Conservation (phyloP, 2,888 invertebrate genomes). For the Bursaphelenchus okinawaensis region DNA sequence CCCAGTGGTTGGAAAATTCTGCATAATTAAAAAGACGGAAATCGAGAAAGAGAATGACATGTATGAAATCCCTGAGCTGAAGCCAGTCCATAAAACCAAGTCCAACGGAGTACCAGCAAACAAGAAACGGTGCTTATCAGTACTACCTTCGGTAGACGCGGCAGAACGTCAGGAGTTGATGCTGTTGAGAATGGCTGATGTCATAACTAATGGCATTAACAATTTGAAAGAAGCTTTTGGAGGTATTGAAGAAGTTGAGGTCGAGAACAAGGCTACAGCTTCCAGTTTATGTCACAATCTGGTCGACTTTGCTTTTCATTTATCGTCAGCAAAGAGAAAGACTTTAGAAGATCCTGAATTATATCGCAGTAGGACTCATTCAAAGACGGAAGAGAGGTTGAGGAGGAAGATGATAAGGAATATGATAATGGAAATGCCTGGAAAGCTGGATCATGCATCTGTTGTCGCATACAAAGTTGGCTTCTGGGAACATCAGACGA, state of each 20-base stretch:
- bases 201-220: constrained; percentile 66
- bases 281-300: constrained; percentile 67
- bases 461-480: constrained; percentile 71
- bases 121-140: constrained; percentile 40
- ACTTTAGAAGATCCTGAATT: constrained; percentile 76
- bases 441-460: constrained; percentile 81
- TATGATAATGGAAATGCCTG: constrained; percentile 73
- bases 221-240: constrained; percentile 2
- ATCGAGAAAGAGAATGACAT: constrained; percentile 32
- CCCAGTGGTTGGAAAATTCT: constrained; percentile 82
- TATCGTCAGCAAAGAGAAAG: constrained; percentile 75
- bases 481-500: constrained; percentile 20
- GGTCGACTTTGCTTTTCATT: constrained; percentile 72
- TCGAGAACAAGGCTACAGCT: constrained; percentile 59
- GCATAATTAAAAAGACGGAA: constrained; percentile 59
- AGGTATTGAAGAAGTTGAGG: constrained; percentile 8
- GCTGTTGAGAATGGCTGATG: constrained; percentile 71
- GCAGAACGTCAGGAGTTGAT: constrained; percentile 70
- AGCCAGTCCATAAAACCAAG: constrained; percentile 29
- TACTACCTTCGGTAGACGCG: constrained; percentile 69
- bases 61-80: neutral
- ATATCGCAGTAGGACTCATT: constrained; percentile 60
- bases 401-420: constrained; percentile 70
- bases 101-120: constrained; percentile 15
- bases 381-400: constrained; percentile 61